Percentiles rank a stretch among this genome's conserved stretches.
Conservation (phyloP, 1,140 invertebrate genomes). For the Oryctes rhinoceros region DNA sequence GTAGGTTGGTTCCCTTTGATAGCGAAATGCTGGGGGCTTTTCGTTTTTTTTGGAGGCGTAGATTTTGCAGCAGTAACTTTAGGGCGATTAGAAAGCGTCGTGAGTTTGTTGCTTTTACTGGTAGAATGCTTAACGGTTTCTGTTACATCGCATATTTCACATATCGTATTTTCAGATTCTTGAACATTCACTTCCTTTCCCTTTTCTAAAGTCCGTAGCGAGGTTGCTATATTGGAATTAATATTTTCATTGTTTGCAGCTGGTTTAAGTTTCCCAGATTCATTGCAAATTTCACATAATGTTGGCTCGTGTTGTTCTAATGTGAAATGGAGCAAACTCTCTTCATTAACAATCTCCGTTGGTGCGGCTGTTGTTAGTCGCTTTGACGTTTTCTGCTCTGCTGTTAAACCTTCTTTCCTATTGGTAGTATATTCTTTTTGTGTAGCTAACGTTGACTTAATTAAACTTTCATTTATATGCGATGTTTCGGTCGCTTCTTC, state of each 20-base stretch:
- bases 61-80: background rate
- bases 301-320: background rate
- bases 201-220: background rate
- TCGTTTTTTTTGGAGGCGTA: background rate
- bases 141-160: conserved; percentile 12
- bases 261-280: background rate
- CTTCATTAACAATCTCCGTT: background rate
- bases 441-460: background rate
- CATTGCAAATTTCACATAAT: background rate
- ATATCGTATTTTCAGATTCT: background rate
- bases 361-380: background rate
- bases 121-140: background rate
- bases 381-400: background rate
- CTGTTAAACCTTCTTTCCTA: background rate
- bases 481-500: background rate
- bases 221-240: background rate
- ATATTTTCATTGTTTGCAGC: background rate
- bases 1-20: no score
- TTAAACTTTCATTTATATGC: background rate
- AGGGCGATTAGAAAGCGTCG: background rate
- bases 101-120: background rate
- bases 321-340: background rate
- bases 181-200: background rate
- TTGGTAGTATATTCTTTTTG: background rate
- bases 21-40: background rate